Base-by-base conservation (phyloP, 2,113 vertebrate species). In the Anoura caudifer region DNA sequence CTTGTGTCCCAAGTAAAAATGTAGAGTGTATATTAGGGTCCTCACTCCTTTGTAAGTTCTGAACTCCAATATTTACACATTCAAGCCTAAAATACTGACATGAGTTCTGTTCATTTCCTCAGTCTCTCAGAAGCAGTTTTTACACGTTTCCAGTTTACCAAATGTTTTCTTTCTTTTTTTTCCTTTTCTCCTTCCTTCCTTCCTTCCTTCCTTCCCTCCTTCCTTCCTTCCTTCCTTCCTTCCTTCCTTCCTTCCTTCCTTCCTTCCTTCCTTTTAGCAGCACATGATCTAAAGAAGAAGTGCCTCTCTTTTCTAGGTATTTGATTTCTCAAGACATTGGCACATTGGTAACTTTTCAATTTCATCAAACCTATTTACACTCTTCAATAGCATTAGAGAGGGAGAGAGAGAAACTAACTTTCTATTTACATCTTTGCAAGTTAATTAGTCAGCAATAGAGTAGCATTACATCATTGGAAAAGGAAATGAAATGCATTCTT, bases 131-230 rank as follows among this genome's bases (percentile, higher is more conserved):
- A 91, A 70, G 17, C 10, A 19, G 6, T 36, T 84, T 87, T 16
- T 43, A 20, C 14, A 41, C 3, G 50, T 31, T 73, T 43, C 11
- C 11, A 52, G 33, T 11, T 59, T 63, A 7, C 24, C 22, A 54
- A 11, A 59, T 15, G 24, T 2, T 69, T 56, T 45, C 31, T 13
- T 4, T 2, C 13, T 50, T 14, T 5, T 4, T 3, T 36, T 13
- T 14, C 14, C 38, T 50, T 22, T 5, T 4, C 19, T 20, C 4
- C 0, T 36, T 52, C n/a, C 8, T 4, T 3, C n/a, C 7, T 26
- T 33, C 75, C 33, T 6, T 4, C 0, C 22, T 50, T 10, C 11
- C 4, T 2, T 31, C 20, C 38, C 10, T 56, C 20, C 54, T 36
- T 16, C n/a, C 9, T 26, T 20, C 65, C 33, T 9, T 2, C 0